These are phyloP conservation scores for Neelides sp. DNA, from an alignment of 1,140 invertebrate genomes.

Conservation along the genomic window DNA sequence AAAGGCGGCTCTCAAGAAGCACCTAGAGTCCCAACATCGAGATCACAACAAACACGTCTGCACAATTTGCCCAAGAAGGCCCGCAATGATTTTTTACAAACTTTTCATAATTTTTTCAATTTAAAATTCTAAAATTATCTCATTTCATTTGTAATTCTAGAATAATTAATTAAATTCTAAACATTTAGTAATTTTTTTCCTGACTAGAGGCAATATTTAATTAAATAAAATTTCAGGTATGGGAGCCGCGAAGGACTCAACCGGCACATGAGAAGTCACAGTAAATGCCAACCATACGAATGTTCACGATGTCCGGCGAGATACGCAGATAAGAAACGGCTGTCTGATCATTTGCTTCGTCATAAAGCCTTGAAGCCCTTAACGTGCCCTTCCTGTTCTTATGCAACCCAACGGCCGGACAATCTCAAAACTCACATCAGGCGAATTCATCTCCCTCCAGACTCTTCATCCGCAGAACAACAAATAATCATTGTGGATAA, in stretches of 20 bases:
- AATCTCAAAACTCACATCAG: constrained; percentile 27
- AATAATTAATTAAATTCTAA: no score
- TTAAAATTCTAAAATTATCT: no score
- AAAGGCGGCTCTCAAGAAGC: constrained; percentile 39
- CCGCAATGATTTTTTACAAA: no score
- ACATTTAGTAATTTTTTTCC: no score
- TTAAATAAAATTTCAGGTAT: no score
- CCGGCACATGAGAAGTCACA: constrained; percentile 31
- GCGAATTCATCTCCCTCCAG: constrained; percentile 19
- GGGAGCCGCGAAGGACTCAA: no score
- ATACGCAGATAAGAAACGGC: constrained; percentile 31
- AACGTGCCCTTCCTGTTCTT: constrained; percentile 34
- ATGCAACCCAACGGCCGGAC: constrained; percentile 25
- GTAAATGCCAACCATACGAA: constrained; percentile 31
- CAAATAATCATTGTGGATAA: no score
- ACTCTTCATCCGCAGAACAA: no score
- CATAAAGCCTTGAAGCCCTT: constrained; percentile 34
- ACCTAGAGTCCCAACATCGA: constrained; percentile 36
- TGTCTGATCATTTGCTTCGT: constrained; percentile 28
- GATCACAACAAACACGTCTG: constrained; percentile 33
- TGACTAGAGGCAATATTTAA: no score
- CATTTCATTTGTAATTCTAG: no score
- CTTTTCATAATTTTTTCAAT: no score
- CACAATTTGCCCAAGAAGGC: constrained; percentile 32
- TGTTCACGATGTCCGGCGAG: constrained; percentile 30